A percentile compares a stretch with the other conserved stretches of the same genome.
Evolutionary conservation across 2,113 vertebrate species (phyloP).

Genomic region (Coturnix japonica): DNA sequence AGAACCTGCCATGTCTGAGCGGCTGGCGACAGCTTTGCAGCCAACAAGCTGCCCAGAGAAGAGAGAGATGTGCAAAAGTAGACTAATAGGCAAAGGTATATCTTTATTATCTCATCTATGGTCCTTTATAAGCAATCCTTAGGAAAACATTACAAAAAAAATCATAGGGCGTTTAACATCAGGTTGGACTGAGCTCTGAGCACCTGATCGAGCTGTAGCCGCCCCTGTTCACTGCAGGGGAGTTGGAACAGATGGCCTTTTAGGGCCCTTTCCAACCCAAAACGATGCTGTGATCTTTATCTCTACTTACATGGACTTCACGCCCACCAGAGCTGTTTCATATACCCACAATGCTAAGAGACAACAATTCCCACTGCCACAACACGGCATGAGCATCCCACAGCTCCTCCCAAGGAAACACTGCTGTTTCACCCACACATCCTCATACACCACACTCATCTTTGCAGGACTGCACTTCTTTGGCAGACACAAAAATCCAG

Average conservation of each 20-base stretch:
- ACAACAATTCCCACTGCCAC: not conserved
- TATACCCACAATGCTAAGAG: not conserved
- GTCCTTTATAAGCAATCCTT: not conserved
- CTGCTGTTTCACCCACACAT: not conserved
- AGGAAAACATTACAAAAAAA: not conserved
- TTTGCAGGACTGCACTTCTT: not conserved
- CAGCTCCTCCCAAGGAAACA: not conserved
- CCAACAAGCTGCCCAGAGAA: not conserved
- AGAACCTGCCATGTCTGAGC: not conserved
- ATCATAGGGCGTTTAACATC: not conserved
- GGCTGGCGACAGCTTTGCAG: not conserved
- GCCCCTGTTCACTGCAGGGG: too few relatives aligned
- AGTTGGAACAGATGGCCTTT: too few relatives aligned
- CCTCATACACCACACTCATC: not conserved
- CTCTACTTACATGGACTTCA: not conserved
- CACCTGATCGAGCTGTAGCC: too few relatives aligned
- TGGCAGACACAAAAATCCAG: slow-evolving; percentile 25
- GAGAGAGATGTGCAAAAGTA: not conserved
- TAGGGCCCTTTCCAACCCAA: too few relatives aligned
- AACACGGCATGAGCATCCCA: accelerated
- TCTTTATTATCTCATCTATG: not conserved
- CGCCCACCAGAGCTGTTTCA: not conserved
- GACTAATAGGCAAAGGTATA: not conserved
- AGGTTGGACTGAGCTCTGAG: too few relatives aligned
- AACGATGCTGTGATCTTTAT: not conserved